Conservation (phyloP, 2,113 vertebrate species). For the Sturnira hondurensis region DNA sequence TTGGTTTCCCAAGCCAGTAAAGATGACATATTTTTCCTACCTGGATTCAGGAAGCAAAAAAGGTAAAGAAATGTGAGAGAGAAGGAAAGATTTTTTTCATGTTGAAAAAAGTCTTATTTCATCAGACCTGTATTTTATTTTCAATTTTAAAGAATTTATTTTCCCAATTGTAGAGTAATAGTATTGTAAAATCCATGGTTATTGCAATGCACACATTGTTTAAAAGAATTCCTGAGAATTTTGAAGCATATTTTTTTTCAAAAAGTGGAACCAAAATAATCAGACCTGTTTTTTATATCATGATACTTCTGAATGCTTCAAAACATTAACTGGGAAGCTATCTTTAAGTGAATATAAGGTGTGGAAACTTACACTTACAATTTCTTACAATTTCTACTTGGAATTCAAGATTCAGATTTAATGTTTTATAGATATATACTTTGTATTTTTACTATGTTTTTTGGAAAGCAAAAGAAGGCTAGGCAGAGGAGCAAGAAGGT, state of each 20-base stretch:
- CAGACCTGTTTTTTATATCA: neutral
- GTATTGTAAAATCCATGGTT: constrained; percentile 79
- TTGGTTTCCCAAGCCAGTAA: neutral
- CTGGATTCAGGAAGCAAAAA: neutral
- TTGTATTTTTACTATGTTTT: constrained; percentile 43
- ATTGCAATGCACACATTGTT: constrained; percentile 65
- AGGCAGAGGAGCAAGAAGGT: too few species aligned
- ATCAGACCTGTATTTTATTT: neutral
- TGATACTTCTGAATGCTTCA: neutral
- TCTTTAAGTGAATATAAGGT: neutral
- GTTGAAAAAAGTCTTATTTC: neutral
- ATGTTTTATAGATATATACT: constrained; percentile 31
- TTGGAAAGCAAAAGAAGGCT: neutral
- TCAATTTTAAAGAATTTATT: constrained; percentile 74
- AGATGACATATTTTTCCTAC: neutral
- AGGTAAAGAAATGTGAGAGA: neutral
- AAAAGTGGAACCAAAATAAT: constrained; percentile 80
- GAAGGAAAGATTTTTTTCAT: neutral
- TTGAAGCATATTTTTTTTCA: constrained; percentile 67
- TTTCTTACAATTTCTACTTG: neutral
- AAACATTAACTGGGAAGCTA: neutral
- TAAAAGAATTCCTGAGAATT: constrained; percentile 66
- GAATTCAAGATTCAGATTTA: neutral
- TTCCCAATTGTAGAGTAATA: constrained; percentile 80
- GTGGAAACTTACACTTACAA: neutral